These are phyloP conservation scores for Melangyna quadrimaculata DNA, from an alignment of 2,888 invertebrate genomes.

Conservation along the genomic window DNA sequence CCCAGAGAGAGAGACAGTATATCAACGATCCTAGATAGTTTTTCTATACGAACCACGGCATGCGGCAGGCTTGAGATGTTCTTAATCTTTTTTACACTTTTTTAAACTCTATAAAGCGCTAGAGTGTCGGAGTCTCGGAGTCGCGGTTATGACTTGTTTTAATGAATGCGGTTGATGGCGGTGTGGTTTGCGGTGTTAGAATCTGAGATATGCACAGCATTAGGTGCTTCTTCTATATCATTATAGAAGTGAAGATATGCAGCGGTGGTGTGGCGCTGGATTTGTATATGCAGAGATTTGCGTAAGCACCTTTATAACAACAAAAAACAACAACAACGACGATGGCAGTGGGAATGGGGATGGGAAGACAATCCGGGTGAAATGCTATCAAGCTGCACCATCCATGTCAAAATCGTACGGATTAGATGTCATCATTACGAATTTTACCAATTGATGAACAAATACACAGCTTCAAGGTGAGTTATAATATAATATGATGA, in stretches of 20 bases:
- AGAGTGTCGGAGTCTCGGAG: background rate
- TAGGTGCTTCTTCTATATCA: constrained; percentile 28
- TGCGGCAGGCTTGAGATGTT: constrained; percentile 7
- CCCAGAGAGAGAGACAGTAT: background rate
- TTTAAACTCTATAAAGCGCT: background rate
- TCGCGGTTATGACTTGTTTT: constrained; percentile 26
- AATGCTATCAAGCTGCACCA: constrained; percentile 65
- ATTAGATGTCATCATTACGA: constrained; percentile 69
- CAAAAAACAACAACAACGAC: background rate
- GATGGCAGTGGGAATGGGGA: background rate
- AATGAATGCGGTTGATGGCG: constrained; percentile 28
- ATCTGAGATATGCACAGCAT: constrained; percentile 13
- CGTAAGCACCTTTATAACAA: constrained; percentile 30
- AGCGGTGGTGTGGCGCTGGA: background rate
- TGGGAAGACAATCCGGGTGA: constrained; percentile 39
- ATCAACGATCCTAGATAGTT: constrained; percentile 30
- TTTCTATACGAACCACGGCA: background rate
- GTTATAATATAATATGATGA: background rate
- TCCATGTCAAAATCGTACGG: constrained; percentile 67
- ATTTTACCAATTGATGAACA: constrained; percentile 51
- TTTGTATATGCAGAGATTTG: constrained; percentile 36
- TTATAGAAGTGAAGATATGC: background rate
- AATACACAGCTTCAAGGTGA: background rate
- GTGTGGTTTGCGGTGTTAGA: constrained; percentile 55
- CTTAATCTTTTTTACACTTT: constrained; percentile 14